Evolutionary conservation across 2,888 invertebrate genomes (phyloP), one percentile per base, ranked within the genome.

Genomic region (Nephrotoma guestfalica): DNA sequence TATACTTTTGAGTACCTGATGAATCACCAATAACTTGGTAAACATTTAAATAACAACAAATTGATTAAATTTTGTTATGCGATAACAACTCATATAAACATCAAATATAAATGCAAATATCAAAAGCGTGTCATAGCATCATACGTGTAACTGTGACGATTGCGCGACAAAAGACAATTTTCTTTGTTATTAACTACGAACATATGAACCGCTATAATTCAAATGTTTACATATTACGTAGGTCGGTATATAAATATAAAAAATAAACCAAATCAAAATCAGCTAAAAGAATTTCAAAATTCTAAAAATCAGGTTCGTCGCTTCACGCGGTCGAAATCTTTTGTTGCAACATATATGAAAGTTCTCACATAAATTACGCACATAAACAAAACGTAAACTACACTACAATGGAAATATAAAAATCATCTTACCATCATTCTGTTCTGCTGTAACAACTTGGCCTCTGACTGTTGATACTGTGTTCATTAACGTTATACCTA

Each of bases 371-470:
- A 71, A 71, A 71, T 18, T 30, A 71, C 15, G 7, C 71, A 71
- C 30, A 71, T 30, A 30, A 71, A 71, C 71, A 71, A 71, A 71
- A 71, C 30, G 2, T 30, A 71, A 71, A 6, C 18, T 57, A 15
- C 15, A 57, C 51, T 71, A 71, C 71, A 71, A 71, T 71, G 71
- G 30, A 41, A 41, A 41, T 15, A 42, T 15, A 15, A 84, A 41
- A 15, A 84, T 41, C 30, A 84, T 41, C 85, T 85, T 45, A 85
- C 85, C 85, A 43, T 85, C 45, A 85, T 43, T 85, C 43, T 85
- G 85, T 85, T 85, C 42, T 85, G 43, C 85, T 85, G 85, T 85
- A 43, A 85, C 43, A 43, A 85, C 18, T 43, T 85, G 85, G 45
- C 85, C 85, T 85, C 41, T 43, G 45, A 85, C 43, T 18, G 85